Percentiles rank a stretch among this genome's conserved stretches.
These are phyloP conservation scores for Sinonovacula constricta DNA, from an alignment of 1,140 invertebrate species.

Conservation along the genomic window DNA sequence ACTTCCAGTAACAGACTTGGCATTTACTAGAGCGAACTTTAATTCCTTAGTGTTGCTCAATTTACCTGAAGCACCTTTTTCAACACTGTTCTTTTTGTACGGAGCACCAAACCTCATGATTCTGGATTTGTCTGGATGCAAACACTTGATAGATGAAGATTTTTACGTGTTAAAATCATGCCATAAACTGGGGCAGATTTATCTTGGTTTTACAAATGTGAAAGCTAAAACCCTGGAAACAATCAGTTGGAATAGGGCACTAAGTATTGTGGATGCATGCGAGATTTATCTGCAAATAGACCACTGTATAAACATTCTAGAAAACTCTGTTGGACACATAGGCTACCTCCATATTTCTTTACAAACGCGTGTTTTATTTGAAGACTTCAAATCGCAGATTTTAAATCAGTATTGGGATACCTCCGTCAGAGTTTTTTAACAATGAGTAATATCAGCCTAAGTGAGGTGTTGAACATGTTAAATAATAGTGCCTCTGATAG, in stretches of 20 bases:
- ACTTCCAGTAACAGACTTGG: not conserved
- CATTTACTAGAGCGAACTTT: not conserved
- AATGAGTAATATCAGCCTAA: no score
- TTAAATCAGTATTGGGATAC: no score
- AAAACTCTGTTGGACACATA: no score
- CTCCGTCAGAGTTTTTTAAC: no score
- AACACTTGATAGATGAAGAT: no score
- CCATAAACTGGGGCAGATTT: not conserved
- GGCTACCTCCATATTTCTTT: no score
- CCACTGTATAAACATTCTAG: constrained; percentile 4
- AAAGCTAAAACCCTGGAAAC: no score
- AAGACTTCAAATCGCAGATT: no score
- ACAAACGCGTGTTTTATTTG: no score
- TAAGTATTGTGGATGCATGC: not conserved
- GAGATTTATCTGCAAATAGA: not conserved
- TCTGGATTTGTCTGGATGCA: not conserved
- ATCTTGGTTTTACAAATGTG: constrained; percentile 16
- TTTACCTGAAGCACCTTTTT: not conserved
- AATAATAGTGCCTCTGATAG: no score
- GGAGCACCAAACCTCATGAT: not conserved
- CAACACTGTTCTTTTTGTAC: not conserved
- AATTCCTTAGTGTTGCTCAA: not conserved
- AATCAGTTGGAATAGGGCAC: not conserved
- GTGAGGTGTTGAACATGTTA: no score
- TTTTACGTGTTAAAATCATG: not conserved